Base-by-base conservation (phyloP, 2,888 invertebrate genomes). In the Drosophila ochracea region DNA sequence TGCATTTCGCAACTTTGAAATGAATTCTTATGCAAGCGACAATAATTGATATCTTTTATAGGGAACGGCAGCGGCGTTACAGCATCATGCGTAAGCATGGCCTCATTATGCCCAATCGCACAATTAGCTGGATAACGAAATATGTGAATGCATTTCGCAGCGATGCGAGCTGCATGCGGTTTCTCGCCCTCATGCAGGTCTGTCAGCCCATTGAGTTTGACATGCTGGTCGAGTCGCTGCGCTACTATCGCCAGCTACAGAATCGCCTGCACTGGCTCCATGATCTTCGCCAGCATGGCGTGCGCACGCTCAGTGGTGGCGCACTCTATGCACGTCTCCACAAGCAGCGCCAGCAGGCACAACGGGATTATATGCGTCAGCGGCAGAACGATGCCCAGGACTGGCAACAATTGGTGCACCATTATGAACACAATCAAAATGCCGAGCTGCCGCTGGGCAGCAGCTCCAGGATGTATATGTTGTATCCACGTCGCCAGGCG, bases 21-120 rank as follows among this genome's bases (percentile, higher is more conserved):
- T 6, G 1, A 25, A 11, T 41, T 10, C n/a, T 13, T 55, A 35
- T 41, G 13, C 35, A 11, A 37, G 5, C 21, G 1, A 21, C 13
- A 19, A 49, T n/a, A 21, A 37, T 30, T 25, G 4, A 4, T 35
- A 28, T n/a, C 11, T 21, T 35, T 59, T 33, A 16, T 70, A 93
- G 93, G 78, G 98, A 98, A 92, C 94, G 98, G 53, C 94, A 95
- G 49, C 94, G 97, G 53, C 94, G 97, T 62, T 96, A 96, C 89
- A 94, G 94, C 79, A 95, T 98, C 16, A 95, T 98, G 74, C 94
- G 96, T 69, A 94, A 95, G 54, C 97, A 97, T 93, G 98, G 98
- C 0, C 94, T 98, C 3, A 96, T 98, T 62, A 95, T 96, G 92
- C 94, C 95, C 2, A 95, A 96, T 83, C 96, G 96, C 92, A 94